Conservation (phyloP, 1,140 invertebrate genomes). For the Hyposmocoma kahamanoa region DNA sequence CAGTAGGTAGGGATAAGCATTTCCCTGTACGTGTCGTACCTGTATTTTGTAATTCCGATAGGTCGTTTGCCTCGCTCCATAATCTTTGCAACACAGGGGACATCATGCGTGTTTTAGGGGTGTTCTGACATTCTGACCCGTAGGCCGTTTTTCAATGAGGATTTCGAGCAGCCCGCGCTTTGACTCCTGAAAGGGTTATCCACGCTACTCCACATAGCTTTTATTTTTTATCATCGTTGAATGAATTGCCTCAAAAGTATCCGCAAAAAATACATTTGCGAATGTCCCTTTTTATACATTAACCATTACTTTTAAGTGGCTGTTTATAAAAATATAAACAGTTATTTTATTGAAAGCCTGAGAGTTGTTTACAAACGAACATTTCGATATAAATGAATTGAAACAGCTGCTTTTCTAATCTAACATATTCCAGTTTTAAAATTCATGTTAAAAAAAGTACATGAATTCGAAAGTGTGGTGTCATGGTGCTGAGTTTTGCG, state of each 20-base stretch:
- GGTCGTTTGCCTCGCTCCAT: too few species aligned
- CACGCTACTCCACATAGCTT: slow-evolving; percentile 42
- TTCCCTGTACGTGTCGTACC: too few species aligned
- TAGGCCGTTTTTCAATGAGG: slow-evolving; percentile 54
- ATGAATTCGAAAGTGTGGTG: too few species aligned
- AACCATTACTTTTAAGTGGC: too few species aligned
- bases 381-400: too few species aligned
- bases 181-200: slow-evolving; percentile 55
- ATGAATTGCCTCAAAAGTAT: slow-evolving; percentile 51
- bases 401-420: too few species aligned
- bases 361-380: too few species aligned
- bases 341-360: background rate
- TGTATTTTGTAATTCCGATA: too few species aligned
- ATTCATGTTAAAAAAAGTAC: too few species aligned
- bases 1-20: too few species aligned
- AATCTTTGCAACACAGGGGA: slow-evolving; percentile 11
- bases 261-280: slow-evolving; percentile 47
- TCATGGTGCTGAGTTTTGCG: slow-evolving; percentile 17
- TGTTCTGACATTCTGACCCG: slow-evolving; percentile 44
- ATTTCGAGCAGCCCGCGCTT: slow-evolving; percentile 35
- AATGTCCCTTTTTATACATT: too few species aligned
- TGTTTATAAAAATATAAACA: background rate
- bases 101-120: slow-evolving; percentile 29
- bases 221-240: slow-evolving; percentile 56
- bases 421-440: too few species aligned